A percentile compares a stretch with the other conserved stretches of the same genome.
Evolutionary conservation across 2,888 invertebrate species (phyloP).

Genomic region (Cantharis rufa): DNA sequence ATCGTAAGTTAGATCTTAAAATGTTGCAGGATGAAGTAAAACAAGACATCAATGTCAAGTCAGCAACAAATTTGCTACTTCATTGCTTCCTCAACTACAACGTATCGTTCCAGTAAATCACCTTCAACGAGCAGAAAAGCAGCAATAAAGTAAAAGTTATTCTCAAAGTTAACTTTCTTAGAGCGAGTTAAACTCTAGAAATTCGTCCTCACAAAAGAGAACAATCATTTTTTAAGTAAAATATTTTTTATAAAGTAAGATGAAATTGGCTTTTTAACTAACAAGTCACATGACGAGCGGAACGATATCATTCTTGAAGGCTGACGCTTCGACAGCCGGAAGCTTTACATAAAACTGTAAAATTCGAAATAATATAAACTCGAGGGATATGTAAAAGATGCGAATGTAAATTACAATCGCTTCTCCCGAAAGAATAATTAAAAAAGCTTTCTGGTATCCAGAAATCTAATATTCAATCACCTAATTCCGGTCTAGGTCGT

Average conservation of each 20-base stretch:
- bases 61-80: background rate
- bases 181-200: background rate
- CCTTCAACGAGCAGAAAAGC: background rate
- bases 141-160: background rate
- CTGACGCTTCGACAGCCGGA: background rate
- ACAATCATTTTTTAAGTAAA: background rate
- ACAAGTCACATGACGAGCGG: background rate
- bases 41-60: background rate
- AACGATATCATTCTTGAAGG: background rate
- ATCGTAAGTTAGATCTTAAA: background rate
- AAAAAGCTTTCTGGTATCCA: too few relatives aligned
- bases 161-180: slow-evolving; percentile 1
- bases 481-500: too few relatives aligned
- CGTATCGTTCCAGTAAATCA: background rate
- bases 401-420: background rate
- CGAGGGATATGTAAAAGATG: background rate
- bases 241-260: background rate
- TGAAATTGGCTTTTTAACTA: background rate
- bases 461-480: too few relatives aligned
- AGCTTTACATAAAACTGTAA: background rate
- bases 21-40: background rate
- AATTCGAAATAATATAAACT: background rate
- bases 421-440: background rate
- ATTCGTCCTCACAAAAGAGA: background rate
- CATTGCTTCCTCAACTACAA: background rate